phyloP scores from a whole-genome alignment of 37 sponge, comb jelly and placozoan genomes.

The Beroe ovata region DNA sequence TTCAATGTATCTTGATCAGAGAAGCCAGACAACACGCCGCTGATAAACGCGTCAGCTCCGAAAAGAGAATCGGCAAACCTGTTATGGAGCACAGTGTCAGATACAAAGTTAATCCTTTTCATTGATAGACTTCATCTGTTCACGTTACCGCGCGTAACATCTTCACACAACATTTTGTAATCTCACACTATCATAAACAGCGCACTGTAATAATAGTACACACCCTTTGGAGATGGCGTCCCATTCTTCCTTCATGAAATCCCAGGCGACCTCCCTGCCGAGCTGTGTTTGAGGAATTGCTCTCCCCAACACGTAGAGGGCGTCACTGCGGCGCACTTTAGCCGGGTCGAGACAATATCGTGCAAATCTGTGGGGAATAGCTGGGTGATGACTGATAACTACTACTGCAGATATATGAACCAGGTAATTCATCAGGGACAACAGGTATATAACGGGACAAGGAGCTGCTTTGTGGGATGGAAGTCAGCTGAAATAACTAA shows the following conservation, averaged over 20 bases:
- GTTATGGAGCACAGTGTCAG: too few species aligned
- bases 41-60: slow-evolving; percentile 28
- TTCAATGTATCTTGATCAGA: background rate
- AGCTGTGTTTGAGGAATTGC: slow-evolving; percentile 33
- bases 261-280: slow-evolving; percentile 13
- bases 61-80: slow-evolving; percentile 48
- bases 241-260: slow-evolving; percentile 6
- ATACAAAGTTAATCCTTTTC: too few species aligned
- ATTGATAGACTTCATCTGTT: too few species aligned
- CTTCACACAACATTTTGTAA: too few species aligned
- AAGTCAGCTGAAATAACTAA: slow-evolving; percentile 2
- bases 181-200: background rate
- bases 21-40: slow-evolving; percentile 20
- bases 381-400: too few species aligned
- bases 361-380: too few species aligned
- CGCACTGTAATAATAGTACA: background rate
- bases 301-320: slow-evolving; percentile 5
- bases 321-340: background rate
- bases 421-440: too few species aligned
- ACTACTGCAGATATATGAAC: too few species aligned
- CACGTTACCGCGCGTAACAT: too few species aligned
- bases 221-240: background rate
- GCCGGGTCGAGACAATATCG: slow-evolving; percentile 7
- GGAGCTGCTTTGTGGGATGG: too few species aligned
- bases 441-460: too few species aligned